Conservation (phyloP, 2,888 invertebrate genomes). For the Nomada ruficornis region DNA sequence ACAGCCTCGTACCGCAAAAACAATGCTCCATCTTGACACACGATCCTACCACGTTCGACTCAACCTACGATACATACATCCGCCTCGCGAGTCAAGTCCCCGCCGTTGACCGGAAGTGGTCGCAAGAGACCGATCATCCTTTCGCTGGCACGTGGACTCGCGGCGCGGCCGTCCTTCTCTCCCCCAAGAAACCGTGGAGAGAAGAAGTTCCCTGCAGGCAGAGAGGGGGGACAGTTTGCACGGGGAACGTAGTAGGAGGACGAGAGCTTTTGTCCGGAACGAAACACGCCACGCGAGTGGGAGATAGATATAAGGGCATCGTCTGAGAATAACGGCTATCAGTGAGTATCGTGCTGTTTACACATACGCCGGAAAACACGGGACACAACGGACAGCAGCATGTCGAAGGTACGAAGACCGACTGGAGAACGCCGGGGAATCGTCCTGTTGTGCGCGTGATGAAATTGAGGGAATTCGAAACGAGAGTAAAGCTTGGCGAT, state of each 20-base stretch:
- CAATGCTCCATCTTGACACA: too few relatives aligned
- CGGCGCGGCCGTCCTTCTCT: background rate
- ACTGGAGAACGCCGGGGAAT: background rate
- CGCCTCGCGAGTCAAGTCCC: background rate
- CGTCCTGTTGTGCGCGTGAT: too few relatives aligned
- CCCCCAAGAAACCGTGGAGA: background rate
- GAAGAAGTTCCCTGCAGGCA: background rate
- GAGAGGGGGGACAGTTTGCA: slow-evolving; percentile 11
- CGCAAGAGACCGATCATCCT: slow-evolving; percentile 26
- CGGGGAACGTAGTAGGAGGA: slow-evolving; percentile 39
- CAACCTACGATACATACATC: background rate
- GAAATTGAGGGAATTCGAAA: too few relatives aligned
- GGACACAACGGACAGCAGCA: slow-evolving; percentile 69
- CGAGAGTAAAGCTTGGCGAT: too few relatives aligned
- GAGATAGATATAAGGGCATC: slow-evolving; percentile 83
- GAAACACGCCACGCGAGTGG: slow-evolving; percentile 76
- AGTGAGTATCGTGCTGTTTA: slow-evolving; percentile 81
- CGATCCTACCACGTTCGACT: too few relatives aligned
- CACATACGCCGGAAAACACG: slow-evolving; percentile 63
- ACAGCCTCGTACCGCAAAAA: too few relatives aligned
- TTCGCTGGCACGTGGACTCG: slow-evolving; percentile 49
- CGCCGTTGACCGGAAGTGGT: slow-evolving; percentile 38
- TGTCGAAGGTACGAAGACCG: slow-evolving; percentile 77
- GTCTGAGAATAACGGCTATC: slow-evolving; percentile 82
- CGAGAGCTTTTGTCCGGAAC: slow-evolving; percentile 70